Percentiles rank a stretch among this genome's conserved stretches.
These are phyloP conservation scores for Fulica atra DNA, from an alignment of 2,113 vertebrate genomes.

Conservation along the genomic window DNA sequence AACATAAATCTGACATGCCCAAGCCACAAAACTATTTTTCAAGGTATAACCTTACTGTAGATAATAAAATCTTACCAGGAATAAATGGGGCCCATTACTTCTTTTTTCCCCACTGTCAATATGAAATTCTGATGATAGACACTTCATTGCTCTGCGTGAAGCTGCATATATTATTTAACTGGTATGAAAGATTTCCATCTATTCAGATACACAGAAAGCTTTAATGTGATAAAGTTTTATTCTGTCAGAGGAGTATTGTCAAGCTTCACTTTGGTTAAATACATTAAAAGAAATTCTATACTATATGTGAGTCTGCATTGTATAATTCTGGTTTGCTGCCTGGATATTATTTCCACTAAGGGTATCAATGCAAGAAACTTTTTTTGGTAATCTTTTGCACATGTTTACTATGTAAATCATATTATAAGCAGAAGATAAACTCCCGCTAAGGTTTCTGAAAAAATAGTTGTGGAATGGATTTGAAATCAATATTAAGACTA, in stretches of 20 bases:
- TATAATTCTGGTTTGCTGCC: conserved; percentile 18
- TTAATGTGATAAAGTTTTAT: conserved; percentile 25
- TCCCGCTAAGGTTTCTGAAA: not conserved
- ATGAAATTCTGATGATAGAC: conserved; percentile 40
- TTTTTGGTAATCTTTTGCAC: conserved; percentile 5
- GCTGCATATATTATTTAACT: conserved; percentile 44
- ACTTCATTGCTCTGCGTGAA: conserved; percentile 29
- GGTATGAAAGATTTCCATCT: conserved; percentile 27
- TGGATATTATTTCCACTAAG: not conserved
- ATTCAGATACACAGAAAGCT: not conserved
- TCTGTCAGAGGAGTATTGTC: not conserved
- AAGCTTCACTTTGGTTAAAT: conserved; percentile 23
- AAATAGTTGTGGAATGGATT: not conserved
- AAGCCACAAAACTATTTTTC: not conserved
- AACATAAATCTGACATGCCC: not conserved
- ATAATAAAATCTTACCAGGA: conserved; percentile 7
- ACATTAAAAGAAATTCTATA: conserved; percentile 21
- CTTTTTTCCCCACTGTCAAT: conserved; percentile 6
- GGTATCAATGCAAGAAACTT: not conserved
- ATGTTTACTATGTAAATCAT: conserved; percentile 24
- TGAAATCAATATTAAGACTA: not conserved
- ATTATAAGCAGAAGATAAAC: not conserved
- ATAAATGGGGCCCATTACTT: conserved; percentile 29
- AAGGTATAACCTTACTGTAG: not conserved
- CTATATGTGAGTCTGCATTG: not conserved